Conservation (phyloP, 30 jellyfish, hydroid and myxozoan genomes). For the Pseudorhiza aurosa region DNA sequence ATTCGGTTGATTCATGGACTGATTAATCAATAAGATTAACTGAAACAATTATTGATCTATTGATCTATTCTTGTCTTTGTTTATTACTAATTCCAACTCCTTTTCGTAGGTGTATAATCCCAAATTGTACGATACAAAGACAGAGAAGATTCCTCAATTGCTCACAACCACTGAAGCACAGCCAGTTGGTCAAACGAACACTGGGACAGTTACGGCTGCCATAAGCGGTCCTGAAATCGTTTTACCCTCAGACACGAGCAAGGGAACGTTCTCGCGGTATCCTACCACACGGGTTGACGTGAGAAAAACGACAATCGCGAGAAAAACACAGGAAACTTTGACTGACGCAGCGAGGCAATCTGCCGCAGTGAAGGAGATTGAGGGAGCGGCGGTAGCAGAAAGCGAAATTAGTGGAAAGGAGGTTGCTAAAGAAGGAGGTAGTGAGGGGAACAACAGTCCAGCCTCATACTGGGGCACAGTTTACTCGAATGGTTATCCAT, state of each 20-base stretch:
- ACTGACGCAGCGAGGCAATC: background rate
- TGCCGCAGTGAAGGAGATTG: background rate
- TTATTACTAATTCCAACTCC: slow-evolving; percentile 2
- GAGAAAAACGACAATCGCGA: slow-evolving; percentile 19
- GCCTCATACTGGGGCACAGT: background rate
- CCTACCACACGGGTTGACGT: slow-evolving; percentile 33
- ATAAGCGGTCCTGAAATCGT: slow-evolving; percentile 1
- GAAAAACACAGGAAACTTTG: background rate
- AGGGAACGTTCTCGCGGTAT: background rate
- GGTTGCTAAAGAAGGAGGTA: background rate
- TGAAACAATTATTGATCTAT: background rate
- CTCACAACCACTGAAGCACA: slow-evolving; percentile 39
- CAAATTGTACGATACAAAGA: slow-evolving; percentile 9
- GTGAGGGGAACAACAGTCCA: background rate
- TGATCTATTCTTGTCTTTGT: background rate
- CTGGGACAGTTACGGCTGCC: slow-evolving; percentile 1
- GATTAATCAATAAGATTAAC: background rate
- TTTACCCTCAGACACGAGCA: slow-evolving; percentile 15
- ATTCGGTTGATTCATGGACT: background rate
- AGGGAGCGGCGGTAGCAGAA: background rate
- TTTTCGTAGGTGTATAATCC: slow-evolving; percentile 45
- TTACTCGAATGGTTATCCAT: slow-evolving; percentile 45
- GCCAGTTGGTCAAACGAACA: slow-evolving; percentile 4
- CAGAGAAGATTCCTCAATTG: too few relatives aligned
- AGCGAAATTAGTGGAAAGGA: background rate